These are phyloP conservation scores for Dipodomys merriami DNA, from an alignment of 2,113 vertebrate species.

Conservation along the genomic window DNA sequence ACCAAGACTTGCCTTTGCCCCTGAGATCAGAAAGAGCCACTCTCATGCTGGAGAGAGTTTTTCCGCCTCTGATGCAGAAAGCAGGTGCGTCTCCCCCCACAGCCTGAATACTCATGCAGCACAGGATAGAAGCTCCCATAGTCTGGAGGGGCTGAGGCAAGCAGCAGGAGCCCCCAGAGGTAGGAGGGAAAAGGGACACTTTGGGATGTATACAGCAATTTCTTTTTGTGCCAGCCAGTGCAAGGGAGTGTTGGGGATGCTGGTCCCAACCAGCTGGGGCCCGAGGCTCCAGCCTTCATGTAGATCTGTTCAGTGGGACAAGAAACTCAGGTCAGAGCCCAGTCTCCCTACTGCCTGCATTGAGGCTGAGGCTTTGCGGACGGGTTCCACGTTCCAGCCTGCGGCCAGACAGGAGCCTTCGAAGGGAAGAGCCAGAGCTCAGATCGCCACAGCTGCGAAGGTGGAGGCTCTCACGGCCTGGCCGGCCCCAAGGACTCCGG, in stretches of 20 bases:
- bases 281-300: neutral
- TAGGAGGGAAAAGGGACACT: conserved; percentile 39
- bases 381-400: conserved; percentile 82
- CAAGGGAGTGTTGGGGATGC: neutral
- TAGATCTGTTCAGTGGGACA: neutral
- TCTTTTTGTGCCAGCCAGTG: conserved; percentile 53
- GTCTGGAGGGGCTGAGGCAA: conserved; percentile 41
- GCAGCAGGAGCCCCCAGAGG: conserved; percentile 59
- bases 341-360: conserved; percentile 91
- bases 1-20: neutral
- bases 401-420: conserved; percentile 87
- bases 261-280: conserved; percentile 33
- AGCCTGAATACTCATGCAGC: conserved; percentile 54
- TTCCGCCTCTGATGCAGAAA: conserved; percentile 6
- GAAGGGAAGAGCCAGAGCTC: conserved; percentile 92
- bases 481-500: conserved; percentile 85
- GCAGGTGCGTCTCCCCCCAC: neutral
- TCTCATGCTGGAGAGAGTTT: neutral
- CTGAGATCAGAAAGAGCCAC: neutral
- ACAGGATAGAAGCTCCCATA: conserved; percentile 22
- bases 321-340: conserved; percentile 78
- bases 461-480: conserved; percentile 91
- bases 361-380: conserved; percentile 91
- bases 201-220: conserved; percentile 32
- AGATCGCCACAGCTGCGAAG: conserved; percentile 96